Percentiles rank a stretch among this genome's conserved stretches.
phyloP scores from a whole-genome alignment of 2,113 vertebrate genomes.

The Podarcis muralis region DNA sequence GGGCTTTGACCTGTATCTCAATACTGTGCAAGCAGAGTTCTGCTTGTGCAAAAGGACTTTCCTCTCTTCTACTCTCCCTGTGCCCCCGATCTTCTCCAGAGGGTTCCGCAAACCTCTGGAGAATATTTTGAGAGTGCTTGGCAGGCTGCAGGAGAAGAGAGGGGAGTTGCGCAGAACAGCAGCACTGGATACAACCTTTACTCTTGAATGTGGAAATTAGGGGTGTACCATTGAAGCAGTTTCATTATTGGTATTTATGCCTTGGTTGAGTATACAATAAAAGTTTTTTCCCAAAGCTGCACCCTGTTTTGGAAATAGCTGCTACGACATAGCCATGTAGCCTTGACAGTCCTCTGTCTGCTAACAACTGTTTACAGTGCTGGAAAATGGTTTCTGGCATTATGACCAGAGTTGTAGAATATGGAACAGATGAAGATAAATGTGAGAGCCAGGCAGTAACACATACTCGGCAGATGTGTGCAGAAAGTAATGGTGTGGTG shows the following conservation, averaged over 20 bases:
- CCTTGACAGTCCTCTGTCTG: not conserved
- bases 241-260: not conserved
- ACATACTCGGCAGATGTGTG: slow-evolving; percentile 69
- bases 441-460: slow-evolving; percentile 58
- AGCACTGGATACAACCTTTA: not conserved
- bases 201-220: not conserved
- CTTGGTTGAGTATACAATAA: slow-evolving; percentile 9
- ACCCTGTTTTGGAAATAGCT: not conserved
- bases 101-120: too few relatives aligned
- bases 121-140: too few relatives aligned
- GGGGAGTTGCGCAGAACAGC: too few relatives aligned
- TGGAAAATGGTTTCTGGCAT: slow-evolving; percentile 56
- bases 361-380: slow-evolving; percentile 53
- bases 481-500: slow-evolving; percentile 71
- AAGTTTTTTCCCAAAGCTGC: slow-evolving; percentile 31
- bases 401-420: slow-evolving; percentile 70
- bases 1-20: not conserved
- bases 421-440: slow-evolving; percentile 74
- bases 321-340: not conserved
- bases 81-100: too few relatives aligned
- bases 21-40: too few relatives aligned
- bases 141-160: too few relatives aligned
- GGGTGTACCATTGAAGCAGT: not conserved
- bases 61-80: too few relatives aligned
- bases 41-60: too few relatives aligned